Evolutionary conservation across 2,888 invertebrate genomes (phyloP), one percentile per base, ranked within the genome.

Genomic region (Drosophila affinis): DNA sequence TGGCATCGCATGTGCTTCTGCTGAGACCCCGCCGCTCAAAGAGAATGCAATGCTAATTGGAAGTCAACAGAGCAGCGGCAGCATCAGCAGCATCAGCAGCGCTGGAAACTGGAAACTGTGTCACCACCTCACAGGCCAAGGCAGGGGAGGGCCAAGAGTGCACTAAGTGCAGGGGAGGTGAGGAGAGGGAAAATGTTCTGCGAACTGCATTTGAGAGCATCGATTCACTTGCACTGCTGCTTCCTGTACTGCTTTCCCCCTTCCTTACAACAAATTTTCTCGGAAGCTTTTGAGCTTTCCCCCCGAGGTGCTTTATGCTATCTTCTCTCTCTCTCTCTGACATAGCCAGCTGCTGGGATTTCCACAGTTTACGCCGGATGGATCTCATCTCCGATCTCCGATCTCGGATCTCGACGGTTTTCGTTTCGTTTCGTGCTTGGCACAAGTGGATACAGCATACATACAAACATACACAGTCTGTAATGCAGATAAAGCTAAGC

Each of bases 401-500:
- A 64, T 65, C 52, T 63, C 51, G 32, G 27, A 64, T 65, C 52
- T 63, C 56, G 32, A 49, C 45, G 14, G 53, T 44, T 54, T 54
- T 29, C 64, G 65, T 64, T 64, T 75, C 75, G 78, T 75, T 62
- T 82, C 87, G 85, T 85, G 59, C 85, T 85, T 79, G 85, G 87
- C 87, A 87, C 85, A 82, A 85, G 85, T 78, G 77, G 85, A 85
- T 80, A 87, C 87, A 84, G 87, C 62, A 58, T 55, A 62, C 45
- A 67, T 63, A 57, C 55, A 77, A 46, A 57, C 17, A 72, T 54
- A 47, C 65, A 55, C 56, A 51, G 54, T 64, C 51, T 47, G 51
- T 72, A 45, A 68, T 53, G 64, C 51, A 68, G 59, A 73, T 60
- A 77, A 65, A 83, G 79, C 81, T 79, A 69, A 79, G 82, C 71